These are phyloP conservation scores for Botia kubotai DNA, from an alignment of 2,797 vertebrate species.

Conservation along the genomic window DNA sequence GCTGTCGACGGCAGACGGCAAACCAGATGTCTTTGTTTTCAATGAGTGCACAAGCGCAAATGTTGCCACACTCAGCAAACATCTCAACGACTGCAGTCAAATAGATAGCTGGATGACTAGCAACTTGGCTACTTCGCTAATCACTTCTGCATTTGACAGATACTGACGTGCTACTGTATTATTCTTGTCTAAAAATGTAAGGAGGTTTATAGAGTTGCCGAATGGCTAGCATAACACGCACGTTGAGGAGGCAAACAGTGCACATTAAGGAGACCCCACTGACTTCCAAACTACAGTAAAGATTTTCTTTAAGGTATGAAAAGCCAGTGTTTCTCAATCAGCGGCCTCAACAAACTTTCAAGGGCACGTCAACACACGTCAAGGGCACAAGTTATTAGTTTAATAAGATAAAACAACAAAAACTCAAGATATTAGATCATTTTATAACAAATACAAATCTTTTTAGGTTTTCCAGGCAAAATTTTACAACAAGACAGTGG, in stretches of 20 bases:
- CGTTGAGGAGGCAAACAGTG: no score
- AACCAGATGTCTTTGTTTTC: constrained; percentile 44
- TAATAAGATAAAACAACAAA: no score
- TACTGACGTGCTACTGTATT: constrained; percentile 11
- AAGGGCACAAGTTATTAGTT: no score
- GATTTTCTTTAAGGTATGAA: no score
- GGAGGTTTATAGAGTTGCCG: background rate
- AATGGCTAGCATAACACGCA: background rate
- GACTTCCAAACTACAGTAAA: background rate
- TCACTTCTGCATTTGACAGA: constrained; percentile 26
- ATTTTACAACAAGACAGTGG: no score
- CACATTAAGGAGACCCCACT: background rate
- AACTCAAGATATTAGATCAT: no score
- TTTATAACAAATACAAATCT: no score
- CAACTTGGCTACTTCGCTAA: constrained; percentile 13
- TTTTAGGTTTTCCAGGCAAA: no score
- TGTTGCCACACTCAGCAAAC: constrained; percentile 19
- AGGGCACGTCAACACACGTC: no score
- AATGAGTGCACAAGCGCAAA: background rate
- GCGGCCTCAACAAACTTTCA: no score
- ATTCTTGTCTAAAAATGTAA: background rate
- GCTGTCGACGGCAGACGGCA: constrained; percentile 33
- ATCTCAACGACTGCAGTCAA: constrained; percentile 12
- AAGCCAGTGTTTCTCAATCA: no score
- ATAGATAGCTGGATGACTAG: constrained; percentile 18